Evolutionary conservation across 2,113 vertebrate genomes (phyloP).

Genomic region (Erpornis zantholeuca): DNA sequence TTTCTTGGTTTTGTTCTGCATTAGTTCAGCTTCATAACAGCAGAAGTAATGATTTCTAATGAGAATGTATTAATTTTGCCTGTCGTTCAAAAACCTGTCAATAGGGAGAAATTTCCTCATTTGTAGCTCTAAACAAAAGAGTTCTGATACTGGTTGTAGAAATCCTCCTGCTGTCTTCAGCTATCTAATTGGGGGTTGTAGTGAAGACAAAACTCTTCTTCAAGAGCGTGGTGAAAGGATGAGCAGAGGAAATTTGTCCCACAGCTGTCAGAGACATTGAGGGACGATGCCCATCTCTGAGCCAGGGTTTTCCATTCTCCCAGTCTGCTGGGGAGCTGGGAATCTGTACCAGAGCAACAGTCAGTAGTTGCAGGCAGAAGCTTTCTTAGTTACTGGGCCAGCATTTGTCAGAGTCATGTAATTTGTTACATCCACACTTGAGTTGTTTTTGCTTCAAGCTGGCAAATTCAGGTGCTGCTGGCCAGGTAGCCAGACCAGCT

Average conservation of each 20-base stretch:
- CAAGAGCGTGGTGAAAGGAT: neutral
- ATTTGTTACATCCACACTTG: neutral
- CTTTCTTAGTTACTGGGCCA: neutral
- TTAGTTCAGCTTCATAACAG: neutral
- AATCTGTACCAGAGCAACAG: neutral
- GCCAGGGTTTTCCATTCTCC: neutral
- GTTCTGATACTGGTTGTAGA: neutral
- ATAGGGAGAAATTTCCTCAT: neutral
- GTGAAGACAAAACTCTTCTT: neutral
- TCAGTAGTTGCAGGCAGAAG: neutral
- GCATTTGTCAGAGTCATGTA: neutral
- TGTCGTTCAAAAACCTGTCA: neutral
- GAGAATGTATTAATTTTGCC: neutral
- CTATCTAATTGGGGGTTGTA: neutral
- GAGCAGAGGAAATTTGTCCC: neutral
- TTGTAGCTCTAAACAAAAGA: neutral
- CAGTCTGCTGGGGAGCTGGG: neutral
- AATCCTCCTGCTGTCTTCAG: neutral
- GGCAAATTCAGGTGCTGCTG: neutral
- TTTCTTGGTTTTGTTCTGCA: neutral
- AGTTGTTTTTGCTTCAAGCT: neutral
- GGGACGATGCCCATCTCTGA: accelerated
- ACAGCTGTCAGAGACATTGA: neutral
- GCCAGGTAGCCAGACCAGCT: neutral
- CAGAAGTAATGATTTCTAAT: neutral